A percentile compares a stretch with the other conserved stretches of the same genome.
Conservation (phyloP, 2,797 vertebrate species). For the Picus viridis region DNA sequence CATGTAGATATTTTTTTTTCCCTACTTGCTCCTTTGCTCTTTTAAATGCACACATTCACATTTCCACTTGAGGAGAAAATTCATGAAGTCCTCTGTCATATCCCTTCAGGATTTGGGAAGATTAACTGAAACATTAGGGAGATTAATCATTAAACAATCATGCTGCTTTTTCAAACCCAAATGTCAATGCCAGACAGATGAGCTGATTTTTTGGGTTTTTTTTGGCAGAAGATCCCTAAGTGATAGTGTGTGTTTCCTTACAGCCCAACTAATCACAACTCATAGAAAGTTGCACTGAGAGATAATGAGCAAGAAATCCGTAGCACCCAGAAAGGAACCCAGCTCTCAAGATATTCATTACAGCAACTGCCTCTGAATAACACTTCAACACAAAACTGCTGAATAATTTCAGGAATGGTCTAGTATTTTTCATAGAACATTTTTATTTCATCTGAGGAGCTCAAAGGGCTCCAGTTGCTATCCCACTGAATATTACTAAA, state of each 20-base stretch:
- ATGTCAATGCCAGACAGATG: background rate
- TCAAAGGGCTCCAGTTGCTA: background rate
- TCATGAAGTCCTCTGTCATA: constrained; percentile 1
- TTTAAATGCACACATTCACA: background rate
- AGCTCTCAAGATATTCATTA: background rate
- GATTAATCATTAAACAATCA: constrained; percentile 23
- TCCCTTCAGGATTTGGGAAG: background rate
- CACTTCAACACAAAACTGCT: background rate
- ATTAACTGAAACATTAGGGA: constrained; percentile 33
- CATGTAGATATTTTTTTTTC: background rate
- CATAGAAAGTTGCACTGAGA: background rate
- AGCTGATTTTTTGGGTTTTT: background rate
- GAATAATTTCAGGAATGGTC: background rate
- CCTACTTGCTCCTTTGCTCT: background rate
- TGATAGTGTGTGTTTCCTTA: background rate
- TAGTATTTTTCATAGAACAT: background rate
- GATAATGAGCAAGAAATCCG: background rate
- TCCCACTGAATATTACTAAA: background rate
- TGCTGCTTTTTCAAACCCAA: background rate
- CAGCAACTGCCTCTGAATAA: background rate
- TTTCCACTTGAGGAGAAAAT: background rate
- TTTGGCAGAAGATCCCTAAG: background rate
- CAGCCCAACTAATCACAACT: background rate
- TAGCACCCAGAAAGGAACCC: background rate
- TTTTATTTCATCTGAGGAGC: background rate